phyloP scores from a whole-genome alignment of 2,113 vertebrate species.

The Siniperca chuatsi region DNA sequence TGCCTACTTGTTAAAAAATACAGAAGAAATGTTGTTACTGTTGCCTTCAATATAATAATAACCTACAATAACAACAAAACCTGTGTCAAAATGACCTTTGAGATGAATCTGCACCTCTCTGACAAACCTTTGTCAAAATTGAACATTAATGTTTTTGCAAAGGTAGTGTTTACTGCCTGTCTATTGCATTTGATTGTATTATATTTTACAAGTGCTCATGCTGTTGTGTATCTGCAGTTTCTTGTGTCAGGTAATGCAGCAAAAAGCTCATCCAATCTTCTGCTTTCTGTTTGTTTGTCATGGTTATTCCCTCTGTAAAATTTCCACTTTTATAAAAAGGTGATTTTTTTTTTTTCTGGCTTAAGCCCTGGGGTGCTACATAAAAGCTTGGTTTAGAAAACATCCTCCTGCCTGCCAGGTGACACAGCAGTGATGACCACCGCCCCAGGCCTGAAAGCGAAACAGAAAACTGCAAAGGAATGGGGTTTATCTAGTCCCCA shows the following conservation, averaged over 20 bases:
- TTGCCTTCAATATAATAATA: neutral
- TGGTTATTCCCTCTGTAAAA: slow-evolving; percentile 43
- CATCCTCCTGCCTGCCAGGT: slow-evolving; percentile 48
- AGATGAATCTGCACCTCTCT: too few relatives aligned
- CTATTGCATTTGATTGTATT: neutral
- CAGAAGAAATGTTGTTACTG: too few relatives aligned
- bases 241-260: neutral
- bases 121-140: neutral
- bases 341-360: slow-evolving; percentile 22
- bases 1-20: neutral
- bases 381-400: slow-evolving; percentile 57
- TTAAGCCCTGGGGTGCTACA: slow-evolving; percentile 47
- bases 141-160: neutral
- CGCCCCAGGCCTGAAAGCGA: slow-evolving; percentile 29
- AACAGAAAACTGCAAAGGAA: slow-evolving; percentile 22
- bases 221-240: slow-evolving; percentile 4
- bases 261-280: neutral
- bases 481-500: slow-evolving; percentile 22
- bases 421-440: slow-evolving; percentile 34
- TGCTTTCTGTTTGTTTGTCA: slow-evolving; percentile 39
- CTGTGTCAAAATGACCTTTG: neutral
- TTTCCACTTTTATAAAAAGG: slow-evolving; percentile 49
- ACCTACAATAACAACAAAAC: neutral
- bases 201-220: neutral
- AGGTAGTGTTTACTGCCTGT: neutral